phyloP scores from a whole-genome alignment of 2,797 vertebrate species.

The Sebastes umbrosus region DNA sequence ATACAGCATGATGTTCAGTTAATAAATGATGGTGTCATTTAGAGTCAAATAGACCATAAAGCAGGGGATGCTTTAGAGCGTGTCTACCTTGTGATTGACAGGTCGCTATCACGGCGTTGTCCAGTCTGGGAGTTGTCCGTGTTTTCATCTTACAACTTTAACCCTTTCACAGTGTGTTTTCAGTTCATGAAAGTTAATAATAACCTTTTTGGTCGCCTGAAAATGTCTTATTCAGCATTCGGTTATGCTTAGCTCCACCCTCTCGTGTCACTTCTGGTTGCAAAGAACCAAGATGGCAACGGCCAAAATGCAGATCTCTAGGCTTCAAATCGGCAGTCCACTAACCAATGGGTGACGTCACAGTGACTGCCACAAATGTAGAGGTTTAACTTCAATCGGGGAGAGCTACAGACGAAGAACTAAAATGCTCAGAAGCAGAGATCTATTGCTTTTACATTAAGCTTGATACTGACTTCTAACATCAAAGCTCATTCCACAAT shows the following conservation, averaged over 20 bases:
- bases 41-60: no score
- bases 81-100: no score
- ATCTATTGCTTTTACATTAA: background rate
- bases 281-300: no score
- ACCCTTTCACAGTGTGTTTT: no score
- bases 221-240: background rate
- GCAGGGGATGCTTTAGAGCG: no score
- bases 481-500: conserved; percentile 1
- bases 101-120: no score
- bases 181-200: no score
- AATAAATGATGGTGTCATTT: rapidly evolving
- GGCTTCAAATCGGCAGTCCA: background rate
- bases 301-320: background rate
- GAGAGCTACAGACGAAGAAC: background rate
- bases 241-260: background rate
- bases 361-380: background rate
- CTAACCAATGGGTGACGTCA: background rate
- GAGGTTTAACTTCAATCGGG: background rate
- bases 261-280: background rate
- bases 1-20: no score
- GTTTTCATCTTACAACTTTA: no score
- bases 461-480: background rate
- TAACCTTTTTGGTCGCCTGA: background rate
- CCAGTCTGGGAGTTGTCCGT: no score
- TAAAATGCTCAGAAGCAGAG: background rate